Conservation (phyloP, 2,113 vertebrate species). For the Poecilia latipinna region DNA sequence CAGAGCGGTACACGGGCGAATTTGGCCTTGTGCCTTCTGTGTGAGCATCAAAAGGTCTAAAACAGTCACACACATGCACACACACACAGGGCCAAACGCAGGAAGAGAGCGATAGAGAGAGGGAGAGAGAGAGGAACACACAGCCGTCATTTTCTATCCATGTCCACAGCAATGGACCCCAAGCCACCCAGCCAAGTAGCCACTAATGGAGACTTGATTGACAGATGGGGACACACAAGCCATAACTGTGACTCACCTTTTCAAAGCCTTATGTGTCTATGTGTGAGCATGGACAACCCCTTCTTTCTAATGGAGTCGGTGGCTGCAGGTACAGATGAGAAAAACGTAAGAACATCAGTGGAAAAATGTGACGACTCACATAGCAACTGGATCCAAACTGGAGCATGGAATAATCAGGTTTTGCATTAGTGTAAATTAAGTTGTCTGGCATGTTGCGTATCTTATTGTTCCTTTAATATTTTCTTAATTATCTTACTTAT, state of each 20-base stretch:
- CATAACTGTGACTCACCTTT: conserved; percentile 41
- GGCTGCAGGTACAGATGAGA: conserved; percentile 30
- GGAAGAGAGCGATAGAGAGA: neutral
- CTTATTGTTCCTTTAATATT: neutral
- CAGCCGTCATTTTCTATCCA: conserved; percentile 60
- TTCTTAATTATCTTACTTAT: neutral
- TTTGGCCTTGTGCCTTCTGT: conserved; percentile 12
- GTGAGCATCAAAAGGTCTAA: conserved; percentile 5
- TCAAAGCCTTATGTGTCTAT: neutral
- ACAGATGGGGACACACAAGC: conserved; percentile 57
- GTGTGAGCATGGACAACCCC: conserved; percentile 12
- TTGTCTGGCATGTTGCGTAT: neutral
- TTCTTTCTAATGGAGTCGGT: conserved; percentile 44
- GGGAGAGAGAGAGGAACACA: conserved; percentile 17
- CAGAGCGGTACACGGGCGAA: neutral
- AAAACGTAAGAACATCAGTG: conserved; percentile 18
- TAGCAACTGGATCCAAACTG: neutral
- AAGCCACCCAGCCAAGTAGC: conserved; percentile 48
- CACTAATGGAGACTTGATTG: conserved; percentile 70
- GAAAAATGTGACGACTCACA: neutral
- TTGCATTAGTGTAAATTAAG: neutral
- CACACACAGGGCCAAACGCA: neutral
- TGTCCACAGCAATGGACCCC: conserved; percentile 40
- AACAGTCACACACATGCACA: conserved; percentile 6
- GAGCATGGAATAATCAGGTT: neutral